These are phyloP conservation scores for Pelodytes ibericus DNA, from an alignment of 2,797 vertebrate species.

Conservation along the genomic window DNA sequence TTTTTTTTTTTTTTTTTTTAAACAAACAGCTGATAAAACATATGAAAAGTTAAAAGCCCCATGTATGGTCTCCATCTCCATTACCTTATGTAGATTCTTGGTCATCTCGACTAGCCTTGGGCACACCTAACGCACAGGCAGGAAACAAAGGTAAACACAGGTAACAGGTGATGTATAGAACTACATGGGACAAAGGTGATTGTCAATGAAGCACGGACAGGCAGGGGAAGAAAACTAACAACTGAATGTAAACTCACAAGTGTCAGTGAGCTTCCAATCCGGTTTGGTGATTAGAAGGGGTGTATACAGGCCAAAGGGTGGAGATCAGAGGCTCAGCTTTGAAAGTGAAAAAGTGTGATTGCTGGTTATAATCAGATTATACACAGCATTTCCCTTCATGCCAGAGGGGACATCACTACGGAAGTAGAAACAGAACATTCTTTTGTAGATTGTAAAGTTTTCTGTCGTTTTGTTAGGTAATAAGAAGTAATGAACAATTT, in stretches of 20 bases:
- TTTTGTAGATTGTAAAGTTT: no score
- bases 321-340: background rate
- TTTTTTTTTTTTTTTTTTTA: no score
- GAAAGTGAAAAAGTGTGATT: slow-evolving; percentile 3
- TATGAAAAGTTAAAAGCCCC: no score
- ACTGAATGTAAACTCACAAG: background rate
- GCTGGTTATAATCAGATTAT: background rate
- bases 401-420: no score
- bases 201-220: background rate
- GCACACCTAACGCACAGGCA: background rate
- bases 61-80: no score
- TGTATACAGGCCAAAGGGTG: background rate
- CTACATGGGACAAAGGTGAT: slow-evolving; percentile 13
- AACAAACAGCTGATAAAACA: no score
- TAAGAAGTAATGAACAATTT: no score
- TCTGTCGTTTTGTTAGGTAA: no score
- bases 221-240: background rate
- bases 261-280: slow-evolving; percentile 16
- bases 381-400: no score
- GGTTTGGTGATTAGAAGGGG: background rate
- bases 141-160: background rate
- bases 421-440: no score
- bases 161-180: background rate
- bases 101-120: background rate
- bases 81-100: slow-evolving; percentile 20